Conservation (phyloP, 2,797 vertebrate genomes). For the Synaphobranchus kaupii region DNA sequence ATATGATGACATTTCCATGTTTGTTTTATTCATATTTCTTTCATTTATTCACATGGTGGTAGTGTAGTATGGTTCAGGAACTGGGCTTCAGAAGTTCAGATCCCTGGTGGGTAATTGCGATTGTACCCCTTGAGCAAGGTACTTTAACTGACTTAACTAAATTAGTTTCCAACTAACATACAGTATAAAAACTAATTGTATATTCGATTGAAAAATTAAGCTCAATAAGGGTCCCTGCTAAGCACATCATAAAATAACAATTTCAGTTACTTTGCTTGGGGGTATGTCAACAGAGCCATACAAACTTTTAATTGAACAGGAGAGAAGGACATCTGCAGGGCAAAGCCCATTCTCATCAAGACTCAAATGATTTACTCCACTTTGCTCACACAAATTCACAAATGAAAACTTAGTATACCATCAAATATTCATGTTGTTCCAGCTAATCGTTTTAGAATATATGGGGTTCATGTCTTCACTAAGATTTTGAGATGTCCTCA, state of each 20-base stretch:
- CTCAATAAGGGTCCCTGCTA: background rate
- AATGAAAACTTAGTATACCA: background rate
- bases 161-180: background rate
- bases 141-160: background rate
- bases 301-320: background rate
- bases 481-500: conserved; percentile 10
- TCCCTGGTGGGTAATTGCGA: too few species aligned
- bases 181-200: background rate
- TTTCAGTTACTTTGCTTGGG: background rate
- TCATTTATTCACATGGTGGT: background rate
- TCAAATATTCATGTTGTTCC: conserved; percentile 37
- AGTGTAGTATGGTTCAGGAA: background rate
- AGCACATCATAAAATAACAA: background rate
- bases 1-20: background rate
- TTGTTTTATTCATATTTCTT: background rate
- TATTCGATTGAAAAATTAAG: too few species aligned
- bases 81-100: background rate
- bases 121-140: background rate
- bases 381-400: background rate
- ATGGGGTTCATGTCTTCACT: conserved; percentile 27
- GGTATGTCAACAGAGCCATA: background rate
- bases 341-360: background rate
- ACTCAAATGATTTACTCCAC: background rate
- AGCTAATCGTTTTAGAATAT: conserved; percentile 29
- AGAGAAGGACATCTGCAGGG: background rate